Base-by-base conservation (phyloP, 2,797 vertebrate species). In the Dipus sagitta region DNA sequence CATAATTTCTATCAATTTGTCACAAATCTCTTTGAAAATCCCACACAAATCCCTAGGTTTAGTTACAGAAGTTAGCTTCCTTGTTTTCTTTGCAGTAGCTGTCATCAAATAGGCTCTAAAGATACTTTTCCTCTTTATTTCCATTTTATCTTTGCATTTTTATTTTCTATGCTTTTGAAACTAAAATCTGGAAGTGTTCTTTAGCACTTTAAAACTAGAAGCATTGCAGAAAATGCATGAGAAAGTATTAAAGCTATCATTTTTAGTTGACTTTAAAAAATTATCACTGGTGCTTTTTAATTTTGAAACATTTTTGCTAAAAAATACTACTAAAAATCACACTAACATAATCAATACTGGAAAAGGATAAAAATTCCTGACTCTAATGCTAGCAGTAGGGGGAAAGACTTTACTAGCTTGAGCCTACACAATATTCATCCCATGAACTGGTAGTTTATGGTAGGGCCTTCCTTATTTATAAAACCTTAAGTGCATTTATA, bases 81-180 rank as follows among this genome's bases (percentile, higher is more conserved):
- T 90, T 82, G 30, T 47, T 86, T 71, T 87, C 64, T 18, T 71
- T 20, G 89, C 68, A 87, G n/a, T 13, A 38, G 23, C 32, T 47
- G 72, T 91, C 71, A 77, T n/a, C 28, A 34, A 64, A 81, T 21
- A n/a, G 13, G 11, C 70, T 83, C 21, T 91, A 20, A 94, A 67
- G 70, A 72, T 28, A 11, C 0, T 72, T 91, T n/a, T 82, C 28
- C 23, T 76, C 6, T 70, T 64, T 76, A n/a, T 88, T 77, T 71
- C n/a, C 70, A 28, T 70, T 91, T 86, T 42, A 38, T 91, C 32
- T 67, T 89, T 72, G 28, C 71, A 3, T 60, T 92, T 88, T 87
- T 65, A 21, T 86, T 67, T 64, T 26, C 47, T 47, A 12, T 84
- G 17, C 64, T 88, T 68, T 75, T 75, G 3, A 86, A 95, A 76